Conservation (phyloP, 37 sponge, comb jelly and placozoan species). For the Lycopodina hypogea region DNA sequence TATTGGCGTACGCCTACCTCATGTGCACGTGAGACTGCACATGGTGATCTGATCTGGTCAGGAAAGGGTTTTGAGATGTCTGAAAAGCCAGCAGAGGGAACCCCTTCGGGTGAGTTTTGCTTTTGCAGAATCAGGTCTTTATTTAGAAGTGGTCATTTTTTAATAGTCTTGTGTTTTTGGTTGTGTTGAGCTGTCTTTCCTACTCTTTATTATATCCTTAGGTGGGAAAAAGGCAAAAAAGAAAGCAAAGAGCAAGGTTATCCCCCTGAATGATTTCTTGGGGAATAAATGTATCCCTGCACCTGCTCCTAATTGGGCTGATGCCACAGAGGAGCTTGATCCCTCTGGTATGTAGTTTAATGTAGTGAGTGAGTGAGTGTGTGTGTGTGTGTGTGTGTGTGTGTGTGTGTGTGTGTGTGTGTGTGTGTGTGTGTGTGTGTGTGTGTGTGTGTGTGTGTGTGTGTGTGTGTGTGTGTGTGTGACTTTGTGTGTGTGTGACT, state of each 20-base stretch:
- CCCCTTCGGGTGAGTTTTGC: not conserved
- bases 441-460: too few relatives aligned
- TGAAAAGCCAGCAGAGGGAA: not conserved
- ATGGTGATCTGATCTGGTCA: slow-evolving; percentile 6
- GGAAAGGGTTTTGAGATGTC: not conserved
- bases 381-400: not conserved
- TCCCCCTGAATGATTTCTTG: slow-evolving; percentile 68
- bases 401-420: not conserved
- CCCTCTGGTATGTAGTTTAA: slow-evolving; percentile 7
- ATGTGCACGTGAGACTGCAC: not conserved
- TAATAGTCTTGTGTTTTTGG: too few relatives aligned
- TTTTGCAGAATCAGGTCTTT: not conserved
- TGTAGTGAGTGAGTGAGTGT: not conserved
- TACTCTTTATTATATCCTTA: too few relatives aligned
- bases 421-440: too few relatives aligned
- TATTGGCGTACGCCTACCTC: too few relatives aligned
- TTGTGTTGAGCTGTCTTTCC: too few relatives aligned
- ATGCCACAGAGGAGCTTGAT: slow-evolving; percentile 64
- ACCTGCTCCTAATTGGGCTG: slow-evolving; percentile 69
- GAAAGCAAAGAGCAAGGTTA: slow-evolving; percentile 54
- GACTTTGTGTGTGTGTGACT: too few relatives aligned
- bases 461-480: too few relatives aligned
- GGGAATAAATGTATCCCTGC: slow-evolving; percentile 17
- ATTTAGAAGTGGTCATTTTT: too few relatives aligned
- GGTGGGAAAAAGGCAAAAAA: slow-evolving; percentile 51